phyloP scores from a whole-genome alignment of 2,888 invertebrate genomes.

The Andrena marginata region DNA sequence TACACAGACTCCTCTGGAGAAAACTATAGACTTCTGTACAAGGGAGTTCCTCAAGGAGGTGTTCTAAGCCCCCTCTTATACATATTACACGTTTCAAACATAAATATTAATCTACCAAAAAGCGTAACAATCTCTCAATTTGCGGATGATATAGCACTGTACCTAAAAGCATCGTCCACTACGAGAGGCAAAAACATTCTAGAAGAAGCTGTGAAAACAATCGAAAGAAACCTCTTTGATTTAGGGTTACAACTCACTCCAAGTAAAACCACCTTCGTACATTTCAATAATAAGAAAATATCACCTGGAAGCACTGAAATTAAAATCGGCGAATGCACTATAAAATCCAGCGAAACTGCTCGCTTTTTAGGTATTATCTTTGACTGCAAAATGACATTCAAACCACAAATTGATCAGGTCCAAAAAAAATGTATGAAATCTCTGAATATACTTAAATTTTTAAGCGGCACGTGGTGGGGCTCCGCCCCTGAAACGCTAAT shows the following conservation, averaged over 20 bases:
- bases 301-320: not conserved
- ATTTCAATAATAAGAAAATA: not conserved
- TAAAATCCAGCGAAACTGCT: not conserved
- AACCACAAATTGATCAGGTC: not conserved
- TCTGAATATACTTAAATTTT: constrained; percentile 17
- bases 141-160: not conserved
- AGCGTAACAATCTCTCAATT: not conserved
- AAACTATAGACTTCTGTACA: not conserved
- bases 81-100: not conserved
- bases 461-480: constrained; percentile 15
- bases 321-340: not conserved
- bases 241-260: not conserved
- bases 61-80: not conserved
- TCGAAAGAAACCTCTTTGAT: not conserved
- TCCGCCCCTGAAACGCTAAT: constrained; percentile 4
- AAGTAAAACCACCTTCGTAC: not conserved
- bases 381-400: not conserved
- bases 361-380: constrained; percentile 12
- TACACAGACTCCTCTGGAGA: too few relatives aligned
- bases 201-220: not conserved
- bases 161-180: not conserved
- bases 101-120: not conserved
- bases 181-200: not conserved
- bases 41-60: not conserved
- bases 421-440: not conserved